Evolutionary conservation across 2,113 vertebrate species (phyloP).

Genomic region (Orcinus orca): DNA sequence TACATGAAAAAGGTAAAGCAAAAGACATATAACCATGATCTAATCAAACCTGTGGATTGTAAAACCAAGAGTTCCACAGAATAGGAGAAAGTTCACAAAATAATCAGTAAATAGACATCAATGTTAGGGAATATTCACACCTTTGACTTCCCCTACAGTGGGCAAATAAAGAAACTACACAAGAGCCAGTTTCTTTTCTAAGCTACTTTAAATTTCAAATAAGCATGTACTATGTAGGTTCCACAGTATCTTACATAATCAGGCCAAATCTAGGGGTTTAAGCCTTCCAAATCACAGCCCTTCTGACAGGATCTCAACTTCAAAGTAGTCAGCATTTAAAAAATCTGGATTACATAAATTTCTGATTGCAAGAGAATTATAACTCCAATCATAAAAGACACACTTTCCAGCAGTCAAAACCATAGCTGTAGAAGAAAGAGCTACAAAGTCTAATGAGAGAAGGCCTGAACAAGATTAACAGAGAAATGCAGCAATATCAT

Average conservation of each 20-base stretch:
- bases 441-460: neutral
- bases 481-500: neutral
- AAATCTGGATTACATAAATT: conserved; percentile 47
- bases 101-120: conserved; percentile 8
- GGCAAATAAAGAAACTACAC: conserved; percentile 28
- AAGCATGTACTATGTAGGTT: conserved; percentile 1
- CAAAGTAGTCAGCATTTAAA: neutral
- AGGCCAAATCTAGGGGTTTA: conserved; percentile 26
- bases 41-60: neutral
- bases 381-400: conserved; percentile 26
- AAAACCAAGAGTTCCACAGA: conserved; percentile 35
- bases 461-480: neutral
- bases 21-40: neutral
- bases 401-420: neutral
- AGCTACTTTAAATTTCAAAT: conserved; percentile 56
- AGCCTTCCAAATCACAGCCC: conserved; percentile 21
- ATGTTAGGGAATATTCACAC: neutral
- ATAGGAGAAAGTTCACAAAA: conserved; percentile 31
- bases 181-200: conserved; percentile 20
- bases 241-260: conserved; percentile 28
- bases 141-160: neutral
- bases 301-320: conserved; percentile 46
- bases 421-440: neutral
- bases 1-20: neutral
- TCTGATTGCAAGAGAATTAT: conserved; percentile 4